Conservation (phyloP, 2,113 vertebrate species). For the Eubucco bourcierii region DNA sequence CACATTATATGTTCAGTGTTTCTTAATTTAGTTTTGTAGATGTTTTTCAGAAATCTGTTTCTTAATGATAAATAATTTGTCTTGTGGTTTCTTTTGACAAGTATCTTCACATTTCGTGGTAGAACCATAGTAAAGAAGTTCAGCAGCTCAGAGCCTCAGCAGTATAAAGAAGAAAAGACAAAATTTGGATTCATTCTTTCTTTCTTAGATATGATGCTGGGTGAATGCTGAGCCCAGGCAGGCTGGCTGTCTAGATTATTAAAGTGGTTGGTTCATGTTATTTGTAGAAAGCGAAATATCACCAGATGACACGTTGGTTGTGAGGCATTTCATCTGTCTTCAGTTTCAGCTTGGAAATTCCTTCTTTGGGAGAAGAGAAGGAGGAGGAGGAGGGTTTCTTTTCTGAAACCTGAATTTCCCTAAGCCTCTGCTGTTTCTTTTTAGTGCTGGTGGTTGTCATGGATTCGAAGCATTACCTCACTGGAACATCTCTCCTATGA, state of each 20-base stretch:
- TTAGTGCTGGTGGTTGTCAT: not conserved
- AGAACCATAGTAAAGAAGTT: not conserved
- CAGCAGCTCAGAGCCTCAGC: not conserved
- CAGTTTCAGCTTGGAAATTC: not conserved
- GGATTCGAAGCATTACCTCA: not conserved
- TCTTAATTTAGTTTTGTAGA: not conserved
- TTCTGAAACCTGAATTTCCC: not conserved
- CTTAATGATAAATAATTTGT: not conserved
- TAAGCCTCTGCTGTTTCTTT: not conserved
- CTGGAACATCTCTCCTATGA: no score
- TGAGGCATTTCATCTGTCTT: not conserved
- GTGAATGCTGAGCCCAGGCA: not conserved
- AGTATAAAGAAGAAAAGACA: not conserved
- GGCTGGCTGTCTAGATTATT: slow-evolving; percentile 29
- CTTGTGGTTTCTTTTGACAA: not conserved
- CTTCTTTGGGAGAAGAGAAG: not conserved
- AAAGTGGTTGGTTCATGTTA: not conserved
- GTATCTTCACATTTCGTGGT: not conserved
- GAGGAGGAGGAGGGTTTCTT: not conserved
- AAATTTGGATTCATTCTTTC: not conserved
- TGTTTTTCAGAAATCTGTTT: not conserved
- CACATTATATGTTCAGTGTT: not conserved
- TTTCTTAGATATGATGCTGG: not conserved
- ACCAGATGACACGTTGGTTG: not conserved
- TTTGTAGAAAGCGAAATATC: not conserved